These are phyloP conservation scores for Xylota segnis DNA, from an alignment of 2,888 invertebrate genomes.

Conservation along the genomic window DNA sequence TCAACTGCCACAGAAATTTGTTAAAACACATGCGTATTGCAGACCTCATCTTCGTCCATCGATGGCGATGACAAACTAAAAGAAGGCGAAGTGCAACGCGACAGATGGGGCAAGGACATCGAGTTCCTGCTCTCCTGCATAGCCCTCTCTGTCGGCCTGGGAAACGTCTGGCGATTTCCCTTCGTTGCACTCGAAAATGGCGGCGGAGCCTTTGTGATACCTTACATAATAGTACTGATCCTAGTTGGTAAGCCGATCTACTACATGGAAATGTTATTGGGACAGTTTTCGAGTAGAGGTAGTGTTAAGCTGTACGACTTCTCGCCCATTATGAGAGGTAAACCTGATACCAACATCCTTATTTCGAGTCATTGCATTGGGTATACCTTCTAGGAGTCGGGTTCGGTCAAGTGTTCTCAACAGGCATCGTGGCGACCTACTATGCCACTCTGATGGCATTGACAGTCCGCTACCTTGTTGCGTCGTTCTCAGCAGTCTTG, in stretches of 20 bases:
- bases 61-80: slow-evolving; percentile 49
- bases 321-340: slow-evolving; percentile 88
- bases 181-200: slow-evolving; percentile 88
- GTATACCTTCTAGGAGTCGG: slow-evolving; percentile 85
- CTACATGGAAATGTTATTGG: slow-evolving; percentile 89
- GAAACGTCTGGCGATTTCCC: slow-evolving; percentile 89
- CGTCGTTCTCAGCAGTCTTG: slow-evolving; percentile 86
- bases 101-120: slow-evolving; percentile 86
- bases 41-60: background rate
- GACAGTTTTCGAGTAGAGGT: slow-evolving; percentile 90
- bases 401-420: slow-evolving; percentile 86
- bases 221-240: slow-evolving; percentile 87
- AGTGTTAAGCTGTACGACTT: slow-evolving; percentile 88
- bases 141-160: slow-evolving; percentile 87
- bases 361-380: background rate
- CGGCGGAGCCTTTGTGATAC: slow-evolving; percentile 88
- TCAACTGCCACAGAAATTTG: too few species aligned
- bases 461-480: slow-evolving; percentile 87
- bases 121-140: slow-evolving; percentile 88
- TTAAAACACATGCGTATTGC: too few species aligned
- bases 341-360: background rate
- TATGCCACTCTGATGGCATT: slow-evolving; percentile 89
- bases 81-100: slow-evolving; percentile 78
- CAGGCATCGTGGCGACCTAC: slow-evolving; percentile 87
- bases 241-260: slow-evolving; percentile 89